Conservation (phyloP, 1,140 invertebrate species). For the Cotesia glomerata region DNA sequence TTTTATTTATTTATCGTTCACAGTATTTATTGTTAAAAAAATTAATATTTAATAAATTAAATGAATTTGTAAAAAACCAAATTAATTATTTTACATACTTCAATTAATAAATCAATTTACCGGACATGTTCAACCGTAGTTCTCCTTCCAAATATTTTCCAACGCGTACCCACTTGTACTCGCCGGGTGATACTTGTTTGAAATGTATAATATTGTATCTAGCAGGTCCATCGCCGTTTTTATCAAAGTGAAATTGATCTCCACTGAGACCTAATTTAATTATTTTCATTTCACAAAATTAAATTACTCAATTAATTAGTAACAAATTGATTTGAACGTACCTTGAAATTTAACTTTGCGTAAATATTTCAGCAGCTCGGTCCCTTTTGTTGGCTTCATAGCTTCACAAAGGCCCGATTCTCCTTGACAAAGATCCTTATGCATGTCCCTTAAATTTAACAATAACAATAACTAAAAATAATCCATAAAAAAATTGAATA, state of each 20-base stretch:
- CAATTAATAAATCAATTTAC: conserved; percentile 59
- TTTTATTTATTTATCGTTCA: too few species aligned
- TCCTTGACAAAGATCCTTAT: conserved; percentile 76
- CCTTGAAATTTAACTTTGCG: conserved; percentile 84
- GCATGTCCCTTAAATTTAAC: conserved; percentile 73
- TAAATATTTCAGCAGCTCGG: conserved; percentile 81
- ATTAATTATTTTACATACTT: too few species aligned
- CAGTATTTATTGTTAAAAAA: too few species aligned
- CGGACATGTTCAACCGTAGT: conserved; percentile 79
- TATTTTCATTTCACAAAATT: neutral
- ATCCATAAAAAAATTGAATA: neutral
- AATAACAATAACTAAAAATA: neutral
- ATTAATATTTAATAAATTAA: too few species aligned
- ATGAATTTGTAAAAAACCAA: too few species aligned
- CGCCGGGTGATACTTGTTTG: conserved; percentile 77
- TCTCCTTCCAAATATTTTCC: conserved; percentile 82
- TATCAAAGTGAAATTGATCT: conserved; percentile 88
- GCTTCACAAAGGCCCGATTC: conserved; percentile 78
- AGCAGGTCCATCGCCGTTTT: conserved; percentile 89
- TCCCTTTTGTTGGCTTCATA: conserved; percentile 89
- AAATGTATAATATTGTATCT: conserved; percentile 96
- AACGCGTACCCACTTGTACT: conserved; percentile 85
- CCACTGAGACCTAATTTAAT: conserved; percentile 75
- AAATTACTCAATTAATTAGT: conserved; percentile 37
- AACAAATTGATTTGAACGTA: conserved; percentile 48